phyloP scores from a whole-genome alignment of 30 jellyfish, hydroid and myxozoan genomes.

The Haliclystus octoradiatus region DNA sequence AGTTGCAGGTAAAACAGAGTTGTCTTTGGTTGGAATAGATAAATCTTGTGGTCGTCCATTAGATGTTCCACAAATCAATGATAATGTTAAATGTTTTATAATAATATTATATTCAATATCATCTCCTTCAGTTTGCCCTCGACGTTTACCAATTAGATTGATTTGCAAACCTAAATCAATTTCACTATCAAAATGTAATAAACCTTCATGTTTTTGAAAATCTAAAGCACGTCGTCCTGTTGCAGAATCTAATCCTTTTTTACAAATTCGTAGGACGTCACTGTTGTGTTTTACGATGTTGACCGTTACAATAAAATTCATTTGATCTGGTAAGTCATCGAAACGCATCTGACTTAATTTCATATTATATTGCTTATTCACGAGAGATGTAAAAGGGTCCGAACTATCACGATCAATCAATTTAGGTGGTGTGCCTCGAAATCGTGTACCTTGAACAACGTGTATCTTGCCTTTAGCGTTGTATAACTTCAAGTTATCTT shows the following conservation, averaged over 20 bases:
- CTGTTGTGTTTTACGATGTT: neutral
- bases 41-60: neutral
- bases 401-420: neutral
- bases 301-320: neutral
- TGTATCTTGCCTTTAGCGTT: constrained; percentile 27
- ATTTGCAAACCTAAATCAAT: neutral
- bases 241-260: neutral
- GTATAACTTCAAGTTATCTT: constrained; percentile 50
- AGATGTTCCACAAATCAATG: neutral
- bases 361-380: neutral
- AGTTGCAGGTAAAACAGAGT: neutral
- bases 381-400: neutral
- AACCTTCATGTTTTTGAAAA: neutral
- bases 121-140: neutral
- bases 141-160: neutral
- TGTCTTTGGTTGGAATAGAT: neutral
- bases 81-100: neutral
- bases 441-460: constrained; percentile 81
- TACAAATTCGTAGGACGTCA: neutral
- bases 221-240: neutral
- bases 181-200: neutral
- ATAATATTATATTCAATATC: neutral
- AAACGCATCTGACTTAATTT: neutral
- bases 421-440: constrained; percentile 76
- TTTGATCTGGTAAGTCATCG: neutral